Evolutionary conservation across 2,113 vertebrate genomes (phyloP).

Genomic region (Prunella fulvescens): DNA sequence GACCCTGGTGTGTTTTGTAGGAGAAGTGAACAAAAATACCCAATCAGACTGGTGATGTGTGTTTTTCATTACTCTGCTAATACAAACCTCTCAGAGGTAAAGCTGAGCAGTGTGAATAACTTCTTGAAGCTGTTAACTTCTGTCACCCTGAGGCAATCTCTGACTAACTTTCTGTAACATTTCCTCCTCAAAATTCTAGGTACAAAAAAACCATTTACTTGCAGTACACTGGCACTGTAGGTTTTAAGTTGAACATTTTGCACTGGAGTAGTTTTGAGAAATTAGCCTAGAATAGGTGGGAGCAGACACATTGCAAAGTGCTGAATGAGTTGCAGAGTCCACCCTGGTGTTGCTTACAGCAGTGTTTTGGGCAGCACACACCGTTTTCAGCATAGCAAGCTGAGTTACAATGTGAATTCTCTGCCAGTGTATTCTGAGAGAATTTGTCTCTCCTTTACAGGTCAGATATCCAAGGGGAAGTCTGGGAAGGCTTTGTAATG

Average conservation of each 20-base stretch:
- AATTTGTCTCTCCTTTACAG: constrained; percentile 37
- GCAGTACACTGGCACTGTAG: accelerated
- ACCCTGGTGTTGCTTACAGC: neutral
- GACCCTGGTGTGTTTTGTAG: neutral
- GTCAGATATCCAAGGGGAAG: constrained; percentile 26
- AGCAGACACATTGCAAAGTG: neutral
- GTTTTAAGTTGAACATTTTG: neutral
- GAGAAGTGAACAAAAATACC: neutral
- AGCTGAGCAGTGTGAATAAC: neutral
- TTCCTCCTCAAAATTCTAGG: neutral
- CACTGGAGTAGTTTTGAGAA: neutral
- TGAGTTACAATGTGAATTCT: neutral
- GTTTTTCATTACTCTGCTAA: neutral
- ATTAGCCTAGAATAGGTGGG: neutral
- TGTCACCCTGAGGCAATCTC: neutral
- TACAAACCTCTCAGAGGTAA: neutral
- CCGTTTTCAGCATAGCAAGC: neutral
- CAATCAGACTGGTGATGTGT: neutral
- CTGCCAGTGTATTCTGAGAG: neutral
- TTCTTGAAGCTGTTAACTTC: neutral
- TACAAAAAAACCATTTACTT: neutral
- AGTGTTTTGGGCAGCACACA: neutral
- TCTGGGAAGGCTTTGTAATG: constrained; percentile 44
- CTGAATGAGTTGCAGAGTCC: neutral
- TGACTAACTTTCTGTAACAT: neutral